Conservation (phyloP, 2,113 vertebrate species). For the Stigmatopora argus region DNA sequence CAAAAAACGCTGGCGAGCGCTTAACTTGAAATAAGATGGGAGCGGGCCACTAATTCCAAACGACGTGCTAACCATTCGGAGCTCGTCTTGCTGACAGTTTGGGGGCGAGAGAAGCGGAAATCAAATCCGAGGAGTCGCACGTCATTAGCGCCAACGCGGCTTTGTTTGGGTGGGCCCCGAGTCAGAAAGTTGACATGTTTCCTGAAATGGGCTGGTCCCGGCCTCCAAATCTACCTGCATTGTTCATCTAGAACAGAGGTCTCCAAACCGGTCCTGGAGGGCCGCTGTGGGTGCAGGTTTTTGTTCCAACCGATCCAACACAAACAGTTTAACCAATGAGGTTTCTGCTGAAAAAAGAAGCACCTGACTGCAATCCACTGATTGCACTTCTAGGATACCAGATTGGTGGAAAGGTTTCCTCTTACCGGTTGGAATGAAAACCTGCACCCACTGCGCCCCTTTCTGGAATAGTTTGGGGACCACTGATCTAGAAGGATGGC, state of each 20-base stretch:
- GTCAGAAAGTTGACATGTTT: conserved; percentile 55
- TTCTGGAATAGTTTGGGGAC: no score
- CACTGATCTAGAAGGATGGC: conserved; percentile 53
- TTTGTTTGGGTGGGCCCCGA: conserved; percentile 37
- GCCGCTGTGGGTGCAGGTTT: no score
- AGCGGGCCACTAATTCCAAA: conserved; percentile 3
- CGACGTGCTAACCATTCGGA: conserved; percentile 12
- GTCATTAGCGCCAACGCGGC: conserved; percentile 46
- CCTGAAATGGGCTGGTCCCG: conserved; percentile 34
- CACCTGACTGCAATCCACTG: no score
- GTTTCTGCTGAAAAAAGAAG: no score
- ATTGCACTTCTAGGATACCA: no score
- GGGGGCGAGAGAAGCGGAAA: conserved; percentile 48
- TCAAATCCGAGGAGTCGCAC: conserved; percentile 52
- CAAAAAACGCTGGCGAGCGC: conserved; percentile 31
- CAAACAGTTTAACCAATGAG: no score
- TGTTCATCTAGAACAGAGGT: no score
- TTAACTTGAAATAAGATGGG: not conserved
- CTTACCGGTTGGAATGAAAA: no score
- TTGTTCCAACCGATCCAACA: no score
- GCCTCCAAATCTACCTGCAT: conserved; percentile 42
- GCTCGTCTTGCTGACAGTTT: conserved; percentile 32
- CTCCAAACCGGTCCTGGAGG: no score
- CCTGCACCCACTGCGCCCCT: no score
- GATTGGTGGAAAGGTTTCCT: no score